Conservation (phyloP, 2,797 vertebrate genomes). For the Mergus octosetaceus region DNA sequence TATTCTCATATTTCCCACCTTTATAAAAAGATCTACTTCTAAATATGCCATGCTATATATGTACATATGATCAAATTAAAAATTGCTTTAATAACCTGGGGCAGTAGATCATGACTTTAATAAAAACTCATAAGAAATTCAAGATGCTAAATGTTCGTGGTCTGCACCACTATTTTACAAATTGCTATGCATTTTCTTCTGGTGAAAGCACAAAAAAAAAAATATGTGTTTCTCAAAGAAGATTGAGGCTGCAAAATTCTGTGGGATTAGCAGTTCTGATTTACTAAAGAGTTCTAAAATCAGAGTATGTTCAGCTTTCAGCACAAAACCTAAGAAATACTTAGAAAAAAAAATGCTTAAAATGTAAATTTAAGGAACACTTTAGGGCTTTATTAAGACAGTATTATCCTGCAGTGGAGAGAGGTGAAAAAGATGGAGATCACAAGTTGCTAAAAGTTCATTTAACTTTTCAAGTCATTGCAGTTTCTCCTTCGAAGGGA, state of each 20-base stretch:
- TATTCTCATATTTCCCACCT: fast-evolving
- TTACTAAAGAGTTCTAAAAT: not conserved
- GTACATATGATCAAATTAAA: not conserved
- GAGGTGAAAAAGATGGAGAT: not conserved
- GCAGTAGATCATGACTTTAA: not conserved
- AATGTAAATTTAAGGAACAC: not conserved
- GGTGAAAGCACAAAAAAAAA: not conserved
- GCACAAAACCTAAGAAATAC: not conserved
- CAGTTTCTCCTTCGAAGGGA: not conserved
- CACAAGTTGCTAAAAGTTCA: not conserved
- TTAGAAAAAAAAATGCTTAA: not conserved
- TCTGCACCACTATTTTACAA: not conserved
- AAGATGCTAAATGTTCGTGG: not conserved
- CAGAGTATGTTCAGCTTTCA: not conserved
- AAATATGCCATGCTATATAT: fast-evolving
- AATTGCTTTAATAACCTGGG: not conserved
- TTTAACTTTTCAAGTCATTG: not conserved
- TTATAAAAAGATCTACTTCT: not conserved
- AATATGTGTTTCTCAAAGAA: not conserved
- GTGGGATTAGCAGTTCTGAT: not conserved
- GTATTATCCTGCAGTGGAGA: not conserved
- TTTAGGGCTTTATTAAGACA: not conserved
- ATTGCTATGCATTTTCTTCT: not conserved
- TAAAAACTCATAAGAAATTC: not conserved
- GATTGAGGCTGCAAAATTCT: not conserved